phyloP scores from a whole-genome alignment of 2,888 invertebrate genomes.

The Hirtodrosophila confusa region DNA sequence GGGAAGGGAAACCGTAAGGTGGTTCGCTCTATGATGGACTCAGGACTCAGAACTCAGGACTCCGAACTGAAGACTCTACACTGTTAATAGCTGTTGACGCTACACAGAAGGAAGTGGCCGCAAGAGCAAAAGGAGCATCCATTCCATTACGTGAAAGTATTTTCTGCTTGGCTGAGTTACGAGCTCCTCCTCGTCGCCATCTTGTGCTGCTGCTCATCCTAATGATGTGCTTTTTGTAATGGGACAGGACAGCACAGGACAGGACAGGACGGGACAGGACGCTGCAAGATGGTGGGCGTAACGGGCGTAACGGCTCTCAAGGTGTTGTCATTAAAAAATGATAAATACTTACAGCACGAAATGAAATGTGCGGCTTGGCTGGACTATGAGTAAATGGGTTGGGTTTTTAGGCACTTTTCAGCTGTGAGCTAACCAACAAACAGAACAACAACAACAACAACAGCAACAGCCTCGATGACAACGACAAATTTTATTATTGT shows the following conservation, averaged over 20 bases:
- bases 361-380: constrained; percentile 50
- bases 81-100: constrained; percentile 25
- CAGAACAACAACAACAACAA: constrained; percentile 5
- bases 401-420: constrained; percentile 3
- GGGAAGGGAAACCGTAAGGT: constrained; percentile 13
- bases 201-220: constrained; percentile 14
- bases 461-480: constrained; percentile 26
- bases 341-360: constrained; percentile 61
- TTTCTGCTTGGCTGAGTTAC: constrained; percentile 56
- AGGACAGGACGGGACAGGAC: neutral
- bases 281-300: too few species aligned
- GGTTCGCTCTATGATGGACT: constrained; percentile 13
- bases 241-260: neutral
- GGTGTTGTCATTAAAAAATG: constrained; percentile 73
- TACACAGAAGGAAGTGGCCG: constrained; percentile 6
- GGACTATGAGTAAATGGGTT: constrained; percentile 15
- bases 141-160: constrained; percentile 14
- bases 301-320: constrained; percentile 23
- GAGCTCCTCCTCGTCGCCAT: constrained; percentile 7
- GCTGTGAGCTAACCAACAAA: neutral
- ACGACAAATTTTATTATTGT: constrained; percentile 25
- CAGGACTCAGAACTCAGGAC: neutral
- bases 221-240: constrained; percentile 39
- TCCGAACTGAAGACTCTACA: neutral
- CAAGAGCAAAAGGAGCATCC: neutral